Percentiles rank a stretch among this genome's conserved stretches.
phyloP scores from a whole-genome alignment of 2,888 invertebrate genomes.

The Limnephilus auricula region DNA sequence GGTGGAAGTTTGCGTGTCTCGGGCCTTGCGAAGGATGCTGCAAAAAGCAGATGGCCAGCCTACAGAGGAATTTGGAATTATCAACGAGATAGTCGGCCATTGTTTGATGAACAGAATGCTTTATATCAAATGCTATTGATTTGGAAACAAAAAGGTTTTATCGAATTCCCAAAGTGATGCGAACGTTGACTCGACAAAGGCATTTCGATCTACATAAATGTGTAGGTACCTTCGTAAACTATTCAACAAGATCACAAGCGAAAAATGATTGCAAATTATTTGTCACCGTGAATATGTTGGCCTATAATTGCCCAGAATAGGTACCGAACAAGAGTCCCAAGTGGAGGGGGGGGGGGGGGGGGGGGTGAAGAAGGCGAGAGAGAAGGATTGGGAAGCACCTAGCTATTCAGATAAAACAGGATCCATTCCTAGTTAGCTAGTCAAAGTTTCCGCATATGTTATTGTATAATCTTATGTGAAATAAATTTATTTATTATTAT shows the following conservation, averaged over 20 bases:
- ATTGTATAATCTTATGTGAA: too few relatives aligned
- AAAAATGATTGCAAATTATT: too few relatives aligned
- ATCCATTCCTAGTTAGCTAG: too few relatives aligned
- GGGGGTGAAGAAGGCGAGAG: too few relatives aligned
- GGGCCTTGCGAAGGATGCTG: not conserved
- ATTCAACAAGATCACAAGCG: not conserved
- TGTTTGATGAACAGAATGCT: not conserved
- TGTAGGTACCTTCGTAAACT: not conserved
- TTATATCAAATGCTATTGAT: not conserved
- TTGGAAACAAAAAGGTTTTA: not conserved
- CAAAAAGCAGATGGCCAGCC: slow-evolving; percentile 10
- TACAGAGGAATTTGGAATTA: slow-evolving; percentile 12
- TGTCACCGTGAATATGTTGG: too few relatives aligned
- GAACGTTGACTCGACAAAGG: not conserved
- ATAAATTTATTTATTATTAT: too few relatives aligned
- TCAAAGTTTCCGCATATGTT: too few relatives aligned
- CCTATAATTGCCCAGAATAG: too few relatives aligned
- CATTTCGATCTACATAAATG: not conserved
- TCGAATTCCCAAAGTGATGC: not conserved
- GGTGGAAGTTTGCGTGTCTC: slow-evolving; percentile 20
- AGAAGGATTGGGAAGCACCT: too few relatives aligned
- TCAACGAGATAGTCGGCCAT: not conserved
- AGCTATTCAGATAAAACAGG: too few relatives aligned
- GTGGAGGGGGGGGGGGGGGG: too few relatives aligned
- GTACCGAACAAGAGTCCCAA: too few relatives aligned